Evolutionary conservation across 2,888 invertebrate species (phyloP).

Genomic region (Exephanes ischioxanthus): DNA sequence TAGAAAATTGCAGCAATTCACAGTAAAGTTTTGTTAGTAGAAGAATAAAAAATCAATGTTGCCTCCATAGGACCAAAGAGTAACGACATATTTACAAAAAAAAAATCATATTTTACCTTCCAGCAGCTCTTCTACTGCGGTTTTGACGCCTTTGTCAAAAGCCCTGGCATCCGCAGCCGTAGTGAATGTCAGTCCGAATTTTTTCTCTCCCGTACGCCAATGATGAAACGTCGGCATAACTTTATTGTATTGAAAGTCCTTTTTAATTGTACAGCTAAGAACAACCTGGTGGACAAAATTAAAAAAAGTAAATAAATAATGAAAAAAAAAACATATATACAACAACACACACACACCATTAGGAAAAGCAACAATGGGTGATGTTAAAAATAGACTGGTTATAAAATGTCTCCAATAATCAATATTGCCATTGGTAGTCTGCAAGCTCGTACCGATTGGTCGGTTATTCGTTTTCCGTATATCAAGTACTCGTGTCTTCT

Average conservation of each 20-base stretch:
- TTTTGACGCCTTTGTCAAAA: conserved; percentile 96
- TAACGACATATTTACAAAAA: neutral
- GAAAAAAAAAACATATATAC: neutral
- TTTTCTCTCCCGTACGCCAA: conserved; percentile 98
- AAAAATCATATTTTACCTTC: conserved; percentile 90
- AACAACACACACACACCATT: neutral
- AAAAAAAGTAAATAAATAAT: conserved; percentile 50
- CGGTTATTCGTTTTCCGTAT: conserved; percentile 96
- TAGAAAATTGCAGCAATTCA: conserved; percentile 54
- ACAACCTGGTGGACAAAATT: conserved; percentile 89
- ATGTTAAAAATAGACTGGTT: conserved; percentile 6
- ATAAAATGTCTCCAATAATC: conserved; percentile 28
- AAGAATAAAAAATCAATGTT: conserved; percentile 27
- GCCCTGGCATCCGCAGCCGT: conserved; percentile 97
- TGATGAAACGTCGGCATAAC: conserved; percentile 99
- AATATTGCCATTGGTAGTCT: conserved; percentile 25
- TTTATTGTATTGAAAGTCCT: conserved; percentile 98
- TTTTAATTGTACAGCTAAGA: conserved; percentile 96
- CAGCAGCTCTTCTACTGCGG: conserved; percentile 95
- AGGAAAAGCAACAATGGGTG: neutral
- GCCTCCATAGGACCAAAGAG: neutral
- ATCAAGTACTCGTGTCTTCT: conserved; percentile 96
- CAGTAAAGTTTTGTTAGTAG: conserved; percentile 46
- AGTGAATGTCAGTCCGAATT: conserved; percentile 98
- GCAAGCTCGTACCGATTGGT: conserved; percentile 90